Evolutionary conservation across 2,888 invertebrate genomes (phyloP).

Genomic region (Sarcophaga subvicina): DNA sequence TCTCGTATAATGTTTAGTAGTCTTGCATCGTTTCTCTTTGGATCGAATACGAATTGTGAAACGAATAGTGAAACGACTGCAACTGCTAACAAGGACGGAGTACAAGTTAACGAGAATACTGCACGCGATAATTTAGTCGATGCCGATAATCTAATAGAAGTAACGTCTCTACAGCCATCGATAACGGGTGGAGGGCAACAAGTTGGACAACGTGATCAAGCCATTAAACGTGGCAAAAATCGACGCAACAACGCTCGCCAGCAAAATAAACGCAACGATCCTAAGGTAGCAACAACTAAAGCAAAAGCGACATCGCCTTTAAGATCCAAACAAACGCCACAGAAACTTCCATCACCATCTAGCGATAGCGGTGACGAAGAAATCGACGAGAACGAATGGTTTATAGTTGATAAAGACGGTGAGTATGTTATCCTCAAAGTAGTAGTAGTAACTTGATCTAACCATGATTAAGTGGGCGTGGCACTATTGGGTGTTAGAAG

Average conservation of each 20-base stretch:
- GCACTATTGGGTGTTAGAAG: no score
- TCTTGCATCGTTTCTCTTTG: slow-evolving; percentile 84
- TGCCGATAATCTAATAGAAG: slow-evolving; percentile 76
- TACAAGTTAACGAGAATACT: neutral
- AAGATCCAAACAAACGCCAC: slow-evolving; percentile 58
- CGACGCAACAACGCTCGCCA: slow-evolving; percentile 62
- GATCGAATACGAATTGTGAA: slow-evolving; percentile 78
- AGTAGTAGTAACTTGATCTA: no score
- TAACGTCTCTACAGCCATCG: slow-evolving; percentile 78
- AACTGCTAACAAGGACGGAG: slow-evolving; percentile 48
- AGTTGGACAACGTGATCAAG: slow-evolving; percentile 9
- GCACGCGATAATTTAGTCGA: slow-evolving; percentile 66
- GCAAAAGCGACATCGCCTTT: slow-evolving; percentile 36
- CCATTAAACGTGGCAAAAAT: slow-evolving; percentile 70
- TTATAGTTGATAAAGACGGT: slow-evolving; percentile 83
- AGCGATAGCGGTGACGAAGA: slow-evolving; percentile 69
- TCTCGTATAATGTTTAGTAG: slow-evolving; percentile 84
- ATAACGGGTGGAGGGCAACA: slow-evolving; percentile 73
- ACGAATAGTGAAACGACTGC: slow-evolving; percentile 72
- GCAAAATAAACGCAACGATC: slow-evolving; percentile 64
- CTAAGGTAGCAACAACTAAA: slow-evolving; percentile 35
- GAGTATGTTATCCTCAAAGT: slow-evolving; percentile 70
- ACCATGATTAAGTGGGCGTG: no score
- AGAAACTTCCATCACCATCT: slow-evolving; percentile 72
- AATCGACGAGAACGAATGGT: slow-evolving; percentile 83